These are phyloP conservation scores for Pungitius pungitius DNA, from an alignment of 2,113 vertebrate species.

Conservation along the genomic window DNA sequence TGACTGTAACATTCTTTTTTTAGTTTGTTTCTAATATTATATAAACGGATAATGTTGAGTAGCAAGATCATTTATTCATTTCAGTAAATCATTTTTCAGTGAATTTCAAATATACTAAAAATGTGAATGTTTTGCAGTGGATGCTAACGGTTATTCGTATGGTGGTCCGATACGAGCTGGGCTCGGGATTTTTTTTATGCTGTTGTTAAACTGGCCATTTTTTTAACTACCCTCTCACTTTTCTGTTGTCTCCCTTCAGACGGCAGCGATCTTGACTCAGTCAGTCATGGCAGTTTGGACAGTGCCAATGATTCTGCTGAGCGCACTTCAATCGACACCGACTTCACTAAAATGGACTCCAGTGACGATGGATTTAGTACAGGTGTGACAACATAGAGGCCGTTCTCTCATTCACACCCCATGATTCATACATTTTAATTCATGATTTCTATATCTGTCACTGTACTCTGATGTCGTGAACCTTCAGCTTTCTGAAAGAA, in stretches of 20 bases:
- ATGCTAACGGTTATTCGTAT: constrained; percentile 15
- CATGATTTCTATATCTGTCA: background rate
- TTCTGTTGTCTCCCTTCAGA: constrained; percentile 77
- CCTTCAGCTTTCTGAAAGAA: background rate
- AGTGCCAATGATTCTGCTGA: constrained; percentile 86
- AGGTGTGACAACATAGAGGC: constrained; percentile 69
- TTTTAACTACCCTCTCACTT: constrained; percentile 17
- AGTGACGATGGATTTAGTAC: constrained; percentile 88
- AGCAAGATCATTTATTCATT: background rate
- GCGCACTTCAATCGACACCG: constrained; percentile 83
- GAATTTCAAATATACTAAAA: constrained; percentile 8
- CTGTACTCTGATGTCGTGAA: background rate
- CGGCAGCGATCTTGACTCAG: constrained; percentile 87
- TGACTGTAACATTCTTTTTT: background rate
- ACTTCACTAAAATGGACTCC: constrained; percentile 87
- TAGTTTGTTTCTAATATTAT: background rate
- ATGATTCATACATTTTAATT: background rate
- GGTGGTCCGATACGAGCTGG: background rate
- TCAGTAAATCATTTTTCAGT: background rate
- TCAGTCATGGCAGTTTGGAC: constrained; percentile 89
- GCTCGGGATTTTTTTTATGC: constrained; percentile 3
- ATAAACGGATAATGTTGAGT: background rate
- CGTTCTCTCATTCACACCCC: background rate
- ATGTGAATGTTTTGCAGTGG: background rate
- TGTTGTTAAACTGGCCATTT: constrained; percentile 6